Evolutionary conservation across 1,140 invertebrate genomes (phyloP), one percentile per base, ranked within the genome.

Genomic region (Hormaphis cornu): DNA sequence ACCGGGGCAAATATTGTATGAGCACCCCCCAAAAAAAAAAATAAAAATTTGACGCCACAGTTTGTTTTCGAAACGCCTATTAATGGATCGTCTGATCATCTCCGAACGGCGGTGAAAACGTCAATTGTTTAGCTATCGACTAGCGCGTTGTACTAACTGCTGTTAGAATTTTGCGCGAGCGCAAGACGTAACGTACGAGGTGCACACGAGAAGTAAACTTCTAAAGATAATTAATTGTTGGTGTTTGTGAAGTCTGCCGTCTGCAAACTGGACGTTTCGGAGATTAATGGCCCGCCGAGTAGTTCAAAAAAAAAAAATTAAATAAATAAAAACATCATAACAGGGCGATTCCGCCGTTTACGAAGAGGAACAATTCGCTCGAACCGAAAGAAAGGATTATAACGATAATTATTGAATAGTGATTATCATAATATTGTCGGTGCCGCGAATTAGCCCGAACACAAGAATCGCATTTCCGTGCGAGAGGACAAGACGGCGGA

Each of bases 221-320:
- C 24, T 46, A 30, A 44, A 46, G 42, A 46, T 44, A 66, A 63
- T 63, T 63, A 46, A 63, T 66, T 35, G 24, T 44, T 20, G 28
- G 40, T 35, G 42, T 30, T 46, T 48, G 26, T 33, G 24, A 63
- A 48, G 28, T 63, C 42, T 63, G 59, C 26, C 59, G 28, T 46
- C 44, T 48, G 14, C 42, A 48, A 46, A 22, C 28, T 66, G 44
- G 28, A 66, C 26, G 42, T 66, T 63, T 46, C 42, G 12, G 28
- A 63, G 42, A 63, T 46, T 63, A 63, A 63, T 63, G 59, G 16
- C 18, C 28, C 44, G 44, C 35, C 61, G 40, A 44, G 44, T 20
- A 22, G 9, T 37, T 58, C 24, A 20, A 20, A 54, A 18, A 22
- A 40, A 53, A 20, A 33, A 24, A 40, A 42, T 42, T 33, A 33